Conservation (phyloP, 2,113 vertebrate species). For the Raja brachyura region DNA sequence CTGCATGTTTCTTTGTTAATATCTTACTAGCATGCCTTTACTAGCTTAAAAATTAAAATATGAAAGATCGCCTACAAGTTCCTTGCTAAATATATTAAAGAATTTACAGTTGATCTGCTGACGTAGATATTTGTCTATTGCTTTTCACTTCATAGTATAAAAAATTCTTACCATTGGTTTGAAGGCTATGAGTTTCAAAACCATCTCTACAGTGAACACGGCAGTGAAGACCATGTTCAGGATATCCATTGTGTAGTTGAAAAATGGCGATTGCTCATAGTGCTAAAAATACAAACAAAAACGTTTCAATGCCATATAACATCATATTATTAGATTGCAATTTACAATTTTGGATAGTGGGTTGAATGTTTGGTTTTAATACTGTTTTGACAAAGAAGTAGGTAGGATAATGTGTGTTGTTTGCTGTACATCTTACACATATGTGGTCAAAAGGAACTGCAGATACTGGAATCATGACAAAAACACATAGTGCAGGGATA, state of each 20-base stretch:
- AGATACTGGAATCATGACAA: too few species aligned
- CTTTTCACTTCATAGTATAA: not conserved
- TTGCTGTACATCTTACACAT: not conserved
- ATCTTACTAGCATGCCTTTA: not conserved
- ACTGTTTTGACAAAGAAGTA: not conserved
- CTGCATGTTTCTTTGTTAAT: not conserved
- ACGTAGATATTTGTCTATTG: not conserved
- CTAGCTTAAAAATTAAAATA: not conserved
- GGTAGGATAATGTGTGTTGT: not conserved
- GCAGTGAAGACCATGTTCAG: slow-evolving; percentile 98
- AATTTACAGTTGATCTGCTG: not conserved
- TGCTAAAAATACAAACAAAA: slow-evolving; percentile 63
- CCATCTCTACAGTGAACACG: slow-evolving; percentile 97
- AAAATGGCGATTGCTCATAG: slow-evolving; percentile 85
- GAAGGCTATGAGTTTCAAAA: slow-evolving; percentile 96
- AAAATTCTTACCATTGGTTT: slow-evolving; percentile 85
- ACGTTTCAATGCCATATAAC: not conserved
- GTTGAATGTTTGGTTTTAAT: not conserved
- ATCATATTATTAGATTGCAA: not conserved
- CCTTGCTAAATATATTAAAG: not conserved
- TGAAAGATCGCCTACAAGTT: not conserved
- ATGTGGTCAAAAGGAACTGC: too few species aligned
- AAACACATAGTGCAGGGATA: too few species aligned
- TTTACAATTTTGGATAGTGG: not conserved
- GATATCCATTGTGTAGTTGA: slow-evolving; percentile 96